Conservation (phyloP, 2,113 vertebrate species). For the Trichechus manatus region DNA sequence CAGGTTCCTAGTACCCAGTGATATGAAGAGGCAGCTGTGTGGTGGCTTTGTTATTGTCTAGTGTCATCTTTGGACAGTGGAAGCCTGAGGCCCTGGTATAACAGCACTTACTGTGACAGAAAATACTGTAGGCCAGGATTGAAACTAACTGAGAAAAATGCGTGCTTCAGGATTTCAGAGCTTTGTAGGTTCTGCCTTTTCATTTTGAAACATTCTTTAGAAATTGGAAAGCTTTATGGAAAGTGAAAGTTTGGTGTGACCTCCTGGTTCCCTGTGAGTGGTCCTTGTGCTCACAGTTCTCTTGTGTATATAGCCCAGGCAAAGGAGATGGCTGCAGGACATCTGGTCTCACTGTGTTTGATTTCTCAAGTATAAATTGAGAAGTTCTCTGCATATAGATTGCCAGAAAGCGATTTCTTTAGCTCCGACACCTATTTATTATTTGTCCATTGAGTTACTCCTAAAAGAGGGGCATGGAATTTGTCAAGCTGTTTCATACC, state of each 20-base stretch:
- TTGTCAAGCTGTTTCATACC: background rate
- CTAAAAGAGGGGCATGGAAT: background rate
- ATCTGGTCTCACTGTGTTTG: background rate
- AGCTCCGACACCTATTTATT: background rate
- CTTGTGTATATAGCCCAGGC: background rate
- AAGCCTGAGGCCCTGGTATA: background rate
- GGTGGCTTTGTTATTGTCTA: background rate
- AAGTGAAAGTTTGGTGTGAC: background rate
- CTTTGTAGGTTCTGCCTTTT: conserved; percentile 7
- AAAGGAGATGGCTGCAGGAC: background rate
- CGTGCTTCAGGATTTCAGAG: background rate
- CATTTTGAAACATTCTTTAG: background rate
- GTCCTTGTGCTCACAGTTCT: background rate
- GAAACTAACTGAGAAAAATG: background rate
- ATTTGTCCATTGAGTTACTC: background rate
- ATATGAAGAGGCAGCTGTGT: background rate
- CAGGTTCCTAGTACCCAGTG: background rate
- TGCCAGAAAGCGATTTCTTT: background rate
- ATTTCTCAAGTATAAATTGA: background rate
- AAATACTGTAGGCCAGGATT: background rate
- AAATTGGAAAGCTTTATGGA: background rate
- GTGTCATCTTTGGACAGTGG: background rate
- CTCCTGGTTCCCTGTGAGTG: background rate
- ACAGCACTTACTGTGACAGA: background rate
- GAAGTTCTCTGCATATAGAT: background rate